Evolutionary conservation across 1,140 invertebrate species (phyloP), one percentile per base, ranked within the genome.

Genomic region (Drosophila virilis): DNA sequence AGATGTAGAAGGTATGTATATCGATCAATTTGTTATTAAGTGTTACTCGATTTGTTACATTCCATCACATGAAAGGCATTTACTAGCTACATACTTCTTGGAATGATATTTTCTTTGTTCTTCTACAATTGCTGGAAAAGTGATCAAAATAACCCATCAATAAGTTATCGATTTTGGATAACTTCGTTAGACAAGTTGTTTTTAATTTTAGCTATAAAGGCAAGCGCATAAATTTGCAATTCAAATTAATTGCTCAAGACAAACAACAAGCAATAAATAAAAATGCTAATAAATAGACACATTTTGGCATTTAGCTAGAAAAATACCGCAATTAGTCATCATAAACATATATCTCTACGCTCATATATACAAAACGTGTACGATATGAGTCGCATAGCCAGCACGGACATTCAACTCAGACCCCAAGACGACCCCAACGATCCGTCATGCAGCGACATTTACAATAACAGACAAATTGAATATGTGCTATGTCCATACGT

Each of bases 1-100:
- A 93, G 93, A 83, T 94, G 93, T 92, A 93, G 92, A 92, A 93
- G 93, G 93, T 93, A 77, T 90, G 91, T 91, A 28, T 48, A 10
- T 28, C 22, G 22, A 28, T 28, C 22, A 28, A 28, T 28, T 28
- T 28, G 3, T 28, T 5, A 28, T 28, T 28, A 28, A 28, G 22
- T 5, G 22, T 28, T 28, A 28, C 4, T 28, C 22, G 22, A 28
- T 28, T 28, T 22, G 22, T 1, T 22, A 3, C 22, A 3, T 17
- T 22, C 2, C 22, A 3, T 22, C 22, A 22, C 2, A 22, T 22
- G 3, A 2, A 3, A 22, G 22, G 1, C 22, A 1, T 28, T 28
- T 28, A 5, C n/a, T 50, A 6, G 5, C 22, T 10, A 1, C 12
- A 12, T 6, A 48, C 10, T 28, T 3, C 2, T 22, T 22, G 12